Percentiles rank a stretch among this genome's conserved stretches.
phyloP scores from a whole-genome alignment of 2,888 invertebrate genomes.

The Gasteruption jaculator region DNA sequence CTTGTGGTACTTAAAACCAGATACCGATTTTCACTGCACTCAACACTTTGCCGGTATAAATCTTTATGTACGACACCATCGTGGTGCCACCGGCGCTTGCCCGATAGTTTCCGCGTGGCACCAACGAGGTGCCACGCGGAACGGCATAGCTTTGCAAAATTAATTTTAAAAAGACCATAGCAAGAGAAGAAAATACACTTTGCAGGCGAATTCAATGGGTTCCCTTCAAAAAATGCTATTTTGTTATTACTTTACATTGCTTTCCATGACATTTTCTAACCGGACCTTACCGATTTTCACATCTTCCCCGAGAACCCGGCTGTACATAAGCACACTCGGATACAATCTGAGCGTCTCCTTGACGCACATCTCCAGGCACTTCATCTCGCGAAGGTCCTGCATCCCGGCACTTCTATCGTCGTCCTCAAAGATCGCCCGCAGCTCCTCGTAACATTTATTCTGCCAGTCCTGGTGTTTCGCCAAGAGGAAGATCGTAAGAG shows the following conservation, averaged over 20 bases:
- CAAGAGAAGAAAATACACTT: too few species aligned
- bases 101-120: too few species aligned
- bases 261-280: background rate
- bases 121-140: too few species aligned
- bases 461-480: slow-evolving; percentile 56
- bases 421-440: slow-evolving; percentile 32
- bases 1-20: too few species aligned
- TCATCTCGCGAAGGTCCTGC: slow-evolving; percentile 37
- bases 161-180: too few species aligned
- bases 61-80: too few species aligned
- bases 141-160: too few species aligned
- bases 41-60: too few species aligned
- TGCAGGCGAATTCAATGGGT: background rate
- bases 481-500: slow-evolving; percentile 57
- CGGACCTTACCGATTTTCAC: slow-evolving; percentile 33
- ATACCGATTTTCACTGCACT: too few species aligned
- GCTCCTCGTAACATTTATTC: slow-evolving; percentile 34
- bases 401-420: slow-evolving; percentile 29
- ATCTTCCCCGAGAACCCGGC: slow-evolving; percentile 39
- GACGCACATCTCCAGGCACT: slow-evolving; percentile 41
- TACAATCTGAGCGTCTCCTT: slow-evolving; percentile 44
- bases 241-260: background rate
- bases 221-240: background rate
- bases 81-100: too few species aligned
- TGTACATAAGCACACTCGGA: slow-evolving; percentile 43